Conservation (phyloP, 2,797 vertebrate species). For the Rhinatrema bivittatum region DNA sequence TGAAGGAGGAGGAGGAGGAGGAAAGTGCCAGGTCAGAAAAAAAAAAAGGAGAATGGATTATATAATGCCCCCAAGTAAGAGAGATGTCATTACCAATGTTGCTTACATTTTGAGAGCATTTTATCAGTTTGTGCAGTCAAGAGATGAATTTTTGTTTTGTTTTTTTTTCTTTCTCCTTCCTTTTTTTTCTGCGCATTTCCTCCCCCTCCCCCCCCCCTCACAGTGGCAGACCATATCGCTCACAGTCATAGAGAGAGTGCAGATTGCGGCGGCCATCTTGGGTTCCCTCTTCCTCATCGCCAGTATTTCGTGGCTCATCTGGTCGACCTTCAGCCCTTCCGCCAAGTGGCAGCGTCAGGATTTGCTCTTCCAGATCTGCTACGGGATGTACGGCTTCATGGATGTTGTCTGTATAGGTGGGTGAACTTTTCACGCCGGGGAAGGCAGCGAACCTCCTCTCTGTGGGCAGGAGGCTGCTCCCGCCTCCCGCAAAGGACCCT, state of each 20-base stretch:
- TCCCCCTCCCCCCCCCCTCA: conserved; percentile 1
- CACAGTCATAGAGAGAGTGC: conserved; percentile 97
- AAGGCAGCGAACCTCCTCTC: fast-evolving
- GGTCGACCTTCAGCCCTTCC: conserved; percentile 95
- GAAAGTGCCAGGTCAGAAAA: no score
- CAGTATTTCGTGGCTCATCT: conserved; percentile 98
- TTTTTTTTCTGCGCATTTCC: background rate
- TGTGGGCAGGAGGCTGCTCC: background rate
- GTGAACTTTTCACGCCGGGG: conserved; percentile 18
- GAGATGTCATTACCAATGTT: no score
- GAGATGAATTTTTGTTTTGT: no score
- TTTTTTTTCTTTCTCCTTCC: background rate
- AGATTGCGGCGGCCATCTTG: conserved; percentile 94
- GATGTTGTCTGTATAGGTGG: conserved; percentile 97
- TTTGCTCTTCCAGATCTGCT: conserved; percentile 99
- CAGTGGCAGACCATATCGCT: conserved; percentile 99
- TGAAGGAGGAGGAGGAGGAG: background rate
- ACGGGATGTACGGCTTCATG: conserved; percentile 99
- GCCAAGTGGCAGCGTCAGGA: conserved; percentile 98
- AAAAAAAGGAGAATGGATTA: background rate
- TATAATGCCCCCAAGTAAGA: no score
- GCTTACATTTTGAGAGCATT: no score
- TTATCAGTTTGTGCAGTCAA: no score
- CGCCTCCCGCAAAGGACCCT: no score
- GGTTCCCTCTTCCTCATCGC: conserved; percentile 97